These are phyloP conservation scores for Noctua janthe DNA, from an alignment of 2,888 invertebrate genomes.

Conservation along the genomic window DNA sequence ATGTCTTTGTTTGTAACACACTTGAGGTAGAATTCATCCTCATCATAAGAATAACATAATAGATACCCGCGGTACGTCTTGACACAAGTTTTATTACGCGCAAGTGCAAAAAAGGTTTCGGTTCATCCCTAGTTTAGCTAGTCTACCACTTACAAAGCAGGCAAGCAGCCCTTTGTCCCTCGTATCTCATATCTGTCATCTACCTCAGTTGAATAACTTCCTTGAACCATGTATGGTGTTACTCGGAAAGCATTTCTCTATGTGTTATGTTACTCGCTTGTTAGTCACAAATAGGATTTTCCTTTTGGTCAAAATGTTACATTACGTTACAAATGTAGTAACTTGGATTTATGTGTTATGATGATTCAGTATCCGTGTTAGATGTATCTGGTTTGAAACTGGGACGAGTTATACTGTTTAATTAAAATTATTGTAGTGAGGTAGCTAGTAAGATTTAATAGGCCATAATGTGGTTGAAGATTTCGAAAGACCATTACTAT, in stretches of 20 bases:
- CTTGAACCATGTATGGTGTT: slow-evolving; percentile 74
- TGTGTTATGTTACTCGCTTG: slow-evolving; percentile 65
- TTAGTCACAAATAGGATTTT: slow-evolving; percentile 73
- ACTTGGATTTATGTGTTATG: slow-evolving; percentile 49
- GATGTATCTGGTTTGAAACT: slow-evolving; percentile 9
- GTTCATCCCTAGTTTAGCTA: slow-evolving; percentile 4
- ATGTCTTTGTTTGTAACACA: not conserved
- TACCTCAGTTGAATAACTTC: slow-evolving; percentile 71
- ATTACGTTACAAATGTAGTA: slow-evolving; percentile 17
- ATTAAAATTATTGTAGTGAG: not conserved
- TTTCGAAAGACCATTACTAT: not conserved
- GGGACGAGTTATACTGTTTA: not conserved
- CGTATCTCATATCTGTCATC: slow-evolving; percentile 75
- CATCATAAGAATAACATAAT: no score
- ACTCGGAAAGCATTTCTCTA: slow-evolving; percentile 77
- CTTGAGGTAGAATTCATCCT: no score
- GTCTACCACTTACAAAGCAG: slow-evolving; percentile 35
- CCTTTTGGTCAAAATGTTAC: slow-evolving; percentile 56
- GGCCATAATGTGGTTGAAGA: not conserved
- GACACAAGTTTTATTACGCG: not conserved
- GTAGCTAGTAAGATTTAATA: not conserved
- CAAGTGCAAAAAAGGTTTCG: not conserved
- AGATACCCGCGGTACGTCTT: no score
- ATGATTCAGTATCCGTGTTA: slow-evolving; percentile 42
- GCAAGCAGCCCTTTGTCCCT: slow-evolving; percentile 61